Base-by-base conservation (phyloP, 2,113 vertebrate species). In the Rana temporaria region DNA sequence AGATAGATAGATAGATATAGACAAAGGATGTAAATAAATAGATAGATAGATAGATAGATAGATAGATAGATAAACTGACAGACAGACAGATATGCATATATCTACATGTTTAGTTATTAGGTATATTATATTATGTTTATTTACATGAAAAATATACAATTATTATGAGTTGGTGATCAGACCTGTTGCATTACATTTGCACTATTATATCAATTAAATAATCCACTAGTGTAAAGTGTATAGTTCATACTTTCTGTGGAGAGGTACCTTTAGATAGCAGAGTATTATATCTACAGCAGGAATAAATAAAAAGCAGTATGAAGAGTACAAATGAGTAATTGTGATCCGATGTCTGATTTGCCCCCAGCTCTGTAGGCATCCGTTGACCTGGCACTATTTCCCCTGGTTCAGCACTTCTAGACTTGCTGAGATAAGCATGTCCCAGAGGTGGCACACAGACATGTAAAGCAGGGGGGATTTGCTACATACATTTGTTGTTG, bases 361-460 rank as follows among this genome's bases (percentile, higher is more conserved):
- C 52, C 73, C 38, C 62, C 48, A 2, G 59, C 48, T 65, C 69
- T 82, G 38, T 81, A 84, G 52, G 74, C 84, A 82, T 57, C 82
- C 53, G 85, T 82, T 84, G 77, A 85, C 84, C 38, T 76, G 57
- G 75, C 75, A 56, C 22, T 70, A 81, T 84, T 86, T 86, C 53
- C 30, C 84, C 80, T 84, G 72, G 34, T 85, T 86, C 86, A 86
- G 85, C 86, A 84, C 30, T 85, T 84, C 69, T 57, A 30, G 71
- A 84, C 84, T 66, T 86, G 86, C 84, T 86, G 84, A 86, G 81
- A 77, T 55, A 84, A 85, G 74, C 85, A 85, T 80, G 79, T 73
- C 32, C 68, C 14, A 60, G 77, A 70, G 67, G 85, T 64, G 59
- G 30, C 78, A 74, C 84, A 65, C 81, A 85, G 79, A 85, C 63